Base-by-base conservation (phyloP, 2,797 vertebrate genomes). In the Tiaroga cobitis region DNA sequence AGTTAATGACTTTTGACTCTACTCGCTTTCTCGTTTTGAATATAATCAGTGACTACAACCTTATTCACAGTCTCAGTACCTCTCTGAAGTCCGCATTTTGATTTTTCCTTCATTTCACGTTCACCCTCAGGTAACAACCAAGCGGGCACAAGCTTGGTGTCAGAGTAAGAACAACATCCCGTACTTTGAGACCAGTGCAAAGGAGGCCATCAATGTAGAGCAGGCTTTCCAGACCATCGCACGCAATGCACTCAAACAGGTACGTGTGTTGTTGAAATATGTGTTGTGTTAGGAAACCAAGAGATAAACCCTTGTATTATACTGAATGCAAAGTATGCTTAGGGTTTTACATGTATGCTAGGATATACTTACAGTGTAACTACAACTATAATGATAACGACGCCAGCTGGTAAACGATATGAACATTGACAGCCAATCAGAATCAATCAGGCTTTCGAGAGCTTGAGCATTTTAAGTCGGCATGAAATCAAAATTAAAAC, bases 121-220 rank as follows among this genome's bases (percentile, higher is more conserved):
- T 49, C 6, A 24, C 39, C 83, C 32, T 51, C 91, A 99, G 98
- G 98, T 99, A 91, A 97, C 98, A 91, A 99, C 98, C 89, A 99
- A 99, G 93, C 94, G 98, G 90, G 97, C 98, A 65, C 98, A 99
- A 93, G 97, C 97, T 88, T 99, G 98, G 98, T 99, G 98, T 95
- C 98, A 99, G 95, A 99, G 98, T 95, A 99, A 99, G 96, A 99
- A 99, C 95, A 99, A 98, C 95, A 99, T 99, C 95, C 98, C 98
- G 1, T 99, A 99, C 93, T 99, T 99, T 26, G 98, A 99, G 95
- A 99, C 98, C 94, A 99, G 98, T 90, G 98, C 98, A 92, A 99
- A 99, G 95, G 98, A 99, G 92, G 98, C 98, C 72, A 99, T 99
- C 93, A 99, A 99, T 0, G 98, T 99, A 94, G 98, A 99, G 93